Evolutionary conservation across 2,888 invertebrate species (phyloP), one percentile per base, ranked within the genome.

Genomic region (Leptura quadrifasciata): DNA sequence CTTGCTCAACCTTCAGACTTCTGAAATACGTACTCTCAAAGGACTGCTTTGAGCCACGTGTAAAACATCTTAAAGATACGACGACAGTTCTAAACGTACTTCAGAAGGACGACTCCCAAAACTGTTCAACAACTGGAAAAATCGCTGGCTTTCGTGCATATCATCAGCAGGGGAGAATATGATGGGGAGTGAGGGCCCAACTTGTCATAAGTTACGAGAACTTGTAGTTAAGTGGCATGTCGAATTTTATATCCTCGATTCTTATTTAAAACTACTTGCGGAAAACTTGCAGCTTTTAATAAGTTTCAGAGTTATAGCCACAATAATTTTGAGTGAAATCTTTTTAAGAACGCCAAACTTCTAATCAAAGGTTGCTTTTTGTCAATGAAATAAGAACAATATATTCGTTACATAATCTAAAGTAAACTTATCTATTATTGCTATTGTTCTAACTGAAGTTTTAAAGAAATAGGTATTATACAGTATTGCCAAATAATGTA

Each of bases 101-200:
- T 60, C 31, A 27, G 27, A 17, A 60, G n/a, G 60, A 60, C 24
- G 31, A 60, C 27, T 60, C n/a, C 27, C 27, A 60, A 24, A 60
- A 27, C 60, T 27, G 21, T 12, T 27, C 60, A 60, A 60, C 60
- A 60, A 60, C 60, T 60, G 60, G 60, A 60, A 60, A 60, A 60
- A 60, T 60, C 27, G 60, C 27, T 60, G 60, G 60, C 20, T n/a
- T 60, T 60, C 60, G 60, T 60, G 27, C 60, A 60, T 60, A 24
- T 27, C 60, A 60, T 24, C 60, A 27, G 60, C 6, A 60, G n/a
- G 60, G 60, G 47, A 27, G 60, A 27, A 21, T 60, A 60, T 27
- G 60, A n/a, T n/a, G 27, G 17, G 60, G 60, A 27, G 17, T 27
- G 18, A 21, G 57, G 10, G 20, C 2, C 2, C n/a, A 47, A 47